Evolutionary conservation across 2,113 vertebrate species (phyloP).

Genomic region (Rafetus swinhoei): DNA sequence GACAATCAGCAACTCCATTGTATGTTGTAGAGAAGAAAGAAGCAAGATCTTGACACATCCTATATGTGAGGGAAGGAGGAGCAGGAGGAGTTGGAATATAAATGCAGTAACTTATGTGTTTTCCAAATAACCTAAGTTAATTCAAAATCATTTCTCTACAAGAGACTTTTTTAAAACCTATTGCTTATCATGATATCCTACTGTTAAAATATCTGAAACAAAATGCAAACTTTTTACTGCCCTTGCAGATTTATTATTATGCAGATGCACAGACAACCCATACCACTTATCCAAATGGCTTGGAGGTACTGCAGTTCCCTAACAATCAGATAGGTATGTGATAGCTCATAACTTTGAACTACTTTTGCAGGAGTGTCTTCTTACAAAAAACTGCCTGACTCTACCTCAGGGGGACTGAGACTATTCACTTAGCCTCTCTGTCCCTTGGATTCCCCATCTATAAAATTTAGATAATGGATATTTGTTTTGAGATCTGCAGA

Average conservation of each 20-base stretch:
- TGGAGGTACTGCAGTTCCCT: conserved; percentile 77
- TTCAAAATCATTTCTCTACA: neutral
- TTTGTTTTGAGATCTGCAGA: neutral
- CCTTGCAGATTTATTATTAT: conserved; percentile 81
- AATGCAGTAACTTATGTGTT: neutral
- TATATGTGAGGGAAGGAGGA: neutral
- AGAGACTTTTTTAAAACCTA: conserved; percentile 20
- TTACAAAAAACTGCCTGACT: neutral
- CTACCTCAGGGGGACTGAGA: neutral
- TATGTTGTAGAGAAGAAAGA: neutral
- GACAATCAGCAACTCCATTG: accelerated
- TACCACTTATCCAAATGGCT: conserved; percentile 72
- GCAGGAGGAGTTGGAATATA: neutral
- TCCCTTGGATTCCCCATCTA: neutral
- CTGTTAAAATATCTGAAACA: conserved; percentile 28
- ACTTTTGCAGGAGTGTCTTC: neutral
- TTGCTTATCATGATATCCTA: conserved; percentile 10
- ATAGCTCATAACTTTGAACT: neutral
- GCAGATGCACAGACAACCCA: conserved; percentile 75
- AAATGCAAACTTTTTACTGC: neutral
- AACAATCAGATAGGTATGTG: conserved; percentile 83
- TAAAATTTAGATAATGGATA: neutral
- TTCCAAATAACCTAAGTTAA: neutral
- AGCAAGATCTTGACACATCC: neutral
- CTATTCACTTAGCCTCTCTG: neutral